phyloP scores from a whole-genome alignment of 37 sponge, comb jelly and placozoan genomes.

The Cladorhizidae sp. region DNA sequence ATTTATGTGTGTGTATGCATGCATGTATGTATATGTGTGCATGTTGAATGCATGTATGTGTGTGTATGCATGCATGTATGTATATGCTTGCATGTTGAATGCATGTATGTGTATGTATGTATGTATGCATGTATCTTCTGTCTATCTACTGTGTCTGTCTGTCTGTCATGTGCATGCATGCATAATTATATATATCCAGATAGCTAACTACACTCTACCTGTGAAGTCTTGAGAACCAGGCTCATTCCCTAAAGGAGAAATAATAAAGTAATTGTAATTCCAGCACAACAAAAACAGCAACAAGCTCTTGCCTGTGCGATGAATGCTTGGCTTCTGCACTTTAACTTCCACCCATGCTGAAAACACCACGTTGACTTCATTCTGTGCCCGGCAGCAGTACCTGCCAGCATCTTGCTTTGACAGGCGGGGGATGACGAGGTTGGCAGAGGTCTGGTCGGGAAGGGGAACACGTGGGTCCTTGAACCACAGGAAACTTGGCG shows the following conservation, averaged over 20 bases:
- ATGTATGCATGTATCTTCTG: no score
- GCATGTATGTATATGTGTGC: no score
- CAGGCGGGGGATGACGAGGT: constrained; percentile 37
- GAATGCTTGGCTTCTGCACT: constrained; percentile 43
- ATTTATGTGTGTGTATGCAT: no score
- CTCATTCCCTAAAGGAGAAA: background rate
- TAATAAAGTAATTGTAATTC: no score
- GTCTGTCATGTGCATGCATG: no score
- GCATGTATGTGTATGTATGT: no score
- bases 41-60: no score
- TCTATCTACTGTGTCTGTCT: no score
- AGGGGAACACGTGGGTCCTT: constrained; percentile 51
- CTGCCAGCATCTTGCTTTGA: constrained; percentile 34
- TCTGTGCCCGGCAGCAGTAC: constrained; percentile 85
- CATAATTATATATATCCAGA: no score
- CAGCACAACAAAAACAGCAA: background rate
- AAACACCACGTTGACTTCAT: constrained; percentile 55
- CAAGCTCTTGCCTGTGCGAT: background rate
- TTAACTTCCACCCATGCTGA: constrained; percentile 78
- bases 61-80: no score
- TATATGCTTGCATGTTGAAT: no score
- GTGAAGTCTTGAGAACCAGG: background rate
- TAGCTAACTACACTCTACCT: no score
- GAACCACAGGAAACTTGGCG: constrained; percentile 83
- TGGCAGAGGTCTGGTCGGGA: constrained; percentile 34